A percentile compares a stretch with the other conserved stretches of the same genome.
These are phyloP conservation scores for Fabriciana adippe DNA, from an alignment of 2,888 invertebrate species.

Conservation along the genomic window DNA sequence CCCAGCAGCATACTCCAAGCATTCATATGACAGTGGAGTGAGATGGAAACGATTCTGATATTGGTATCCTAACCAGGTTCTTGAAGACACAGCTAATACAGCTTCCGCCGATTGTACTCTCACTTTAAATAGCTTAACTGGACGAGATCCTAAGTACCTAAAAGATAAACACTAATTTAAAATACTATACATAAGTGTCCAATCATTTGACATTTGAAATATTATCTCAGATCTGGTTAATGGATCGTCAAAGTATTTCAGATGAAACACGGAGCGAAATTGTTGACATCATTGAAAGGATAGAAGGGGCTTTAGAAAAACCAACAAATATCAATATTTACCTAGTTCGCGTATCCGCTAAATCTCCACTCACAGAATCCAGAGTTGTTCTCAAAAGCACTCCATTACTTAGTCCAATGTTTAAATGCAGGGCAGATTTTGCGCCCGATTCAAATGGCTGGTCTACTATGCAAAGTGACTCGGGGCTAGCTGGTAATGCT, in stretches of 20 bases:
- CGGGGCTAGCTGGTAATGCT: conserved; percentile 96
- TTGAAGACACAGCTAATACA: conserved; percentile 97
- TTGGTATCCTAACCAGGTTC: conserved; percentile 99
- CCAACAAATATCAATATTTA: conserved; percentile 40
- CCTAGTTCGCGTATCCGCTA: conserved; percentile 98
- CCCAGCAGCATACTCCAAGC: conserved; percentile 98
- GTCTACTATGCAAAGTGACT: conserved; percentile 98
- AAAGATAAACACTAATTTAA: conserved; percentile 9
- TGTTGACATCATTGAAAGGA: conserved; percentile 66
- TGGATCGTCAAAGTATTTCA: conserved; percentile 81
- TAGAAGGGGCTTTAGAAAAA: not conserved
- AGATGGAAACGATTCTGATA: conserved; percentile 98
- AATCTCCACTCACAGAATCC: conserved; percentile 97
- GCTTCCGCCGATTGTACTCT: conserved; percentile 98
- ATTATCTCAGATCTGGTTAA: conserved; percentile 76
- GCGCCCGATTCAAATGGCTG: conserved; percentile 86
- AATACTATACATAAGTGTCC: not conserved
- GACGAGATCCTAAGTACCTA: conserved; percentile 94
- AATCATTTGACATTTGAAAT: not conserved
- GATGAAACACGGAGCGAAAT: conserved; percentile 84
- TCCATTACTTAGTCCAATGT: conserved; percentile 98
- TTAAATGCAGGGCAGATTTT: conserved; percentile 91
- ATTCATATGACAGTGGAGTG: conserved; percentile 97
- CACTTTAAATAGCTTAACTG: conserved; percentile 98
- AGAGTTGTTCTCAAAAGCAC: conserved; percentile 95